These are phyloP conservation scores for Ophiodon elongatus DNA, from an alignment of 2,113 vertebrate species.

Conservation along the genomic window DNA sequence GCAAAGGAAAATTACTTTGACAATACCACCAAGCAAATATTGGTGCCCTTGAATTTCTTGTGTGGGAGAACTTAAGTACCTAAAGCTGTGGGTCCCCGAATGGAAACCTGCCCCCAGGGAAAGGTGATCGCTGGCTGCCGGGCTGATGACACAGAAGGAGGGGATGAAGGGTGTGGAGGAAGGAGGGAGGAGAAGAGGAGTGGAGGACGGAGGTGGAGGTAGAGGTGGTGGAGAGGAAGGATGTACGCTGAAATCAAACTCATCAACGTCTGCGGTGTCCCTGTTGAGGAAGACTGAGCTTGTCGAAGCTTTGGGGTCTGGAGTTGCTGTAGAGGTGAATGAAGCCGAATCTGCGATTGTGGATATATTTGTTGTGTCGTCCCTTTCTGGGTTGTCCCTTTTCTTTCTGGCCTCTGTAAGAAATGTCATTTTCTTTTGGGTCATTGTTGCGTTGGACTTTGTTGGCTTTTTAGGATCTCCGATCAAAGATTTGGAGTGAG, in stretches of 20 bases:
- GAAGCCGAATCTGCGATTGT: not conserved
- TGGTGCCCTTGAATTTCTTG: not conserved
- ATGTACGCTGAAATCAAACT: not conserved
- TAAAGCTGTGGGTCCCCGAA: conserved; percentile 75
- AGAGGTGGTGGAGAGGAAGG: conserved; percentile 33
- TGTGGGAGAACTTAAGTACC: conserved; percentile 75
- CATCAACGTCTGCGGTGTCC: not conserved
- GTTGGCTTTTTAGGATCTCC: conserved; percentile 9
- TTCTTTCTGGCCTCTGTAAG: not conserved
- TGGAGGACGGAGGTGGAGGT: conserved; percentile 56
- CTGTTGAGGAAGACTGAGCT: not conserved
- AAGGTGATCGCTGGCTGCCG: conserved; percentile 43
- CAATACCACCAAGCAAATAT: not conserved
- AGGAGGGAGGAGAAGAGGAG: conserved; percentile 19
- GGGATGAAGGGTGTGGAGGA: conserved; percentile 53
- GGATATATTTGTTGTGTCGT: not conserved
- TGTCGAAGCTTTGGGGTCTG: conserved; percentile 3
- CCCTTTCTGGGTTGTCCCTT: conserved; percentile 7
- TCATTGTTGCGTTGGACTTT: conserved; percentile 4
- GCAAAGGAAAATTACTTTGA: not conserved
- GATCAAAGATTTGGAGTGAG: not conserved
- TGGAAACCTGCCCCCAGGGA: conserved; percentile 55
- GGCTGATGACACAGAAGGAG: conserved; percentile 61
- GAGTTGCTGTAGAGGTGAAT: not conserved
- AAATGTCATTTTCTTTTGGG: not conserved